Conservation (phyloP, 1,140 invertebrate genomes). For the silkworm (Bombyx mori) region DNA sequence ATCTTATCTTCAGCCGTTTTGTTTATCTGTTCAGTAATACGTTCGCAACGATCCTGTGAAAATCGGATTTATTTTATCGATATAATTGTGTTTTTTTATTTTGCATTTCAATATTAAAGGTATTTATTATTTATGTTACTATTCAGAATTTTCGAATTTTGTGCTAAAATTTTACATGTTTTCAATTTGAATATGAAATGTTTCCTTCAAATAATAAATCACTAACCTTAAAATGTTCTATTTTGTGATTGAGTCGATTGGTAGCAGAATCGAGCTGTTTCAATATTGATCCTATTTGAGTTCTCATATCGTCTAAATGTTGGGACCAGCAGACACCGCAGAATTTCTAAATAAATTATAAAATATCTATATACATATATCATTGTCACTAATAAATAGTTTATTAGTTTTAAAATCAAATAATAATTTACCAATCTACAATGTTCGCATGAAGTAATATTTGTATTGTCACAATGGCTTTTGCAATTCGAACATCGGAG, state of each 20-base stretch:
- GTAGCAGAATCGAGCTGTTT: slow-evolving; percentile 68
- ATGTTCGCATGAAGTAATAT: slow-evolving; percentile 67
- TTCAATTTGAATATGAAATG: too few species aligned
- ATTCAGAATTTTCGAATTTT: too few species aligned
- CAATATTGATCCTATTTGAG: slow-evolving; percentile 68
- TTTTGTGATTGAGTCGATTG: slow-evolving; percentile 65
- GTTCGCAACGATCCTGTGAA: slow-evolving; percentile 60
- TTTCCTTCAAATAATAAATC: too few species aligned
- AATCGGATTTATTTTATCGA: neutral
- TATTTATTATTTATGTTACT: neutral
- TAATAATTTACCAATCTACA: slow-evolving; percentile 68
- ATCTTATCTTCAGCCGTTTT: slow-evolving; percentile 64
- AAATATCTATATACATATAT: neutral
- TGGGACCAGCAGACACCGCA: slow-evolving; percentile 72
- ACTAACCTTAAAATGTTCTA: slow-evolving; percentile 70
- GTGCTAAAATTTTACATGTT: too few species aligned
- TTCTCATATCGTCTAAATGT: slow-evolving; percentile 71
- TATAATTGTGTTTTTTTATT: neutral
- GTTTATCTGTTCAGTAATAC: slow-evolving; percentile 63
- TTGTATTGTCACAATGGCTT: slow-evolving; percentile 51
- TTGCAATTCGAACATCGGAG: slow-evolving; percentile 62
- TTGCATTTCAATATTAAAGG: neutral
- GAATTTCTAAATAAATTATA: slow-evolving; percentile 57
- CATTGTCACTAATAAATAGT: neutral
- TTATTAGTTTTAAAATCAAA: neutral